Base-by-base conservation (phyloP, 2,797 vertebrate species). In the Betta splendens region DNA sequence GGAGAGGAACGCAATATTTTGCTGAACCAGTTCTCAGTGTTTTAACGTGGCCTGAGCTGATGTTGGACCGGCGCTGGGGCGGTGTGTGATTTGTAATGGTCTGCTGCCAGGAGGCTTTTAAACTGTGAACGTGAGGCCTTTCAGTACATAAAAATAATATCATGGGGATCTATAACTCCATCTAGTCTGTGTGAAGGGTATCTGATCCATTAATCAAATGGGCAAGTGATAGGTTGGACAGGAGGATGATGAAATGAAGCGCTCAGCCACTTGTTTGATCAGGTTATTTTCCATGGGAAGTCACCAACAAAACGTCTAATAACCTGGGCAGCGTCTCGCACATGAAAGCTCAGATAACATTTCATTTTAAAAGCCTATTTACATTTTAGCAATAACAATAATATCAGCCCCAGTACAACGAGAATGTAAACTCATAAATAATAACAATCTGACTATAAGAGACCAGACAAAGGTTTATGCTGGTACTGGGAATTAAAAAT, bases 1-100 rank as follows among this genome's bases (percentile, higher is more conserved):
- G 42, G 45, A 80, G 46, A 82, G 78, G 50, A 87, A 87, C 54
- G 39, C 29, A 68, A 81, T 75, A 73, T 75, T 75, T 69, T 29
- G 40, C 35, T 33, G 54, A 69, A 55, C 42, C 49, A 23, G 51
- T 65, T 77, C 57, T 67, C 64, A 43, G 59, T 37, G 38, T 36
- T 60, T 75, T 58, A 31, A 74, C 32, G 47, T 37, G 35, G 40
- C 52, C 45, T 38, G 37, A 72, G 55, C 29, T 60, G 39, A 64
- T 45, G 53, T 69, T 53, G 59, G 49, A 84, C 32, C 67, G 29
- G 28, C 54, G 67, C 38, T 35, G 45, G 56, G 45, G 52, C 58
- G 25, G 16, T 17, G 43, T 50, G 67, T 75, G 63, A 63, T 36
- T 70, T 48, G 40, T 18, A 53, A 45, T 12, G 2, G 29, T 37